Base-by-base conservation (phyloP, 2,888 invertebrate genomes). In the Napeogenes sylphis region DNA sequence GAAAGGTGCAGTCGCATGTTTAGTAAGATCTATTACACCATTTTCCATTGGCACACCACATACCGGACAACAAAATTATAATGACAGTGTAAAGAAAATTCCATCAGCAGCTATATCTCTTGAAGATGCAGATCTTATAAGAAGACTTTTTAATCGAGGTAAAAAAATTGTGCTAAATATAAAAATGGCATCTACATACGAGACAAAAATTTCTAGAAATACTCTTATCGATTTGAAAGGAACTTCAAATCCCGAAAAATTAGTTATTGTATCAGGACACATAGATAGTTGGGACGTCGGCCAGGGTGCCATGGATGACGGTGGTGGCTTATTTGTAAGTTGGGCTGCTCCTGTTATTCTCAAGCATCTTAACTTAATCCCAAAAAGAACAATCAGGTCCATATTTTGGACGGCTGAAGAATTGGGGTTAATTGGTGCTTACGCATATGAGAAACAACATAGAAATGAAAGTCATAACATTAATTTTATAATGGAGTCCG, bases 251-350 rank as follows among this genome's bases (percentile, higher is more conserved):
- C 82, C 84, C 13, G 84, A 90, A 45, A 84, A 87, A 71, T 84
- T 93, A 0, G 96, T 96, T 0, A 89, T 97, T 4, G 92, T 96
- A 46, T 95, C 96, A 4, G 97, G 97, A 4, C 97, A 97, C 77
- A 90, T 97, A 53, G 97, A 97, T 76, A 95, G 95, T 76, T 97
- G 96, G 96, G 96, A 97, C 81, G 95, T 96, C n/a, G 96, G 96
- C 3, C 93, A 94, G 73, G 97, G 96, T n/a, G 96, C 96, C 0
- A 95, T 97, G 95, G 97, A 97, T 76, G 96, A 97, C 71, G 96
- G 94, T 35, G 95, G 95, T 56, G 96, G 96, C 47, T 93, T 94
- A 66, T 94, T 96, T 75, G 94, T 96, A 58, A 94, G 96, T 45
- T 96, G 95, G 94, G 92, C 93, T 70, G 93, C 94, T 12, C 85